phyloP scores from a whole-genome alignment of 2,888 invertebrate genomes.

The Drosophila trichaetosa region DNA sequence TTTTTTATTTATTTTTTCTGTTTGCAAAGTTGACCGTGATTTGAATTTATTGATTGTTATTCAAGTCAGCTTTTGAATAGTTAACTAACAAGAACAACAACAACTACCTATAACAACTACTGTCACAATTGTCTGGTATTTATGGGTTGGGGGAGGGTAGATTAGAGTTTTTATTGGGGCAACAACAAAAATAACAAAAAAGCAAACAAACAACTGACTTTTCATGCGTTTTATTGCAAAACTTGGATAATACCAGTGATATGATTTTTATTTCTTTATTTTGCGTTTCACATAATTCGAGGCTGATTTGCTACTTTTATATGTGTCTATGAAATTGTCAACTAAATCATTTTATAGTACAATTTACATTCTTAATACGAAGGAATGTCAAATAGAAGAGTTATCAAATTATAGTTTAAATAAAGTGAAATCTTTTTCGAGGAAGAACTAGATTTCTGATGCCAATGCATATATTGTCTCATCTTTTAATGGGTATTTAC shows the following conservation, averaged over 20 bases:
- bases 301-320: constrained; percentile 4
- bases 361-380: not conserved
- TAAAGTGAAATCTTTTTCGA: not conserved
- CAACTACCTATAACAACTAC: constrained; percentile 5
- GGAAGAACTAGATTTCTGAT: not conserved
- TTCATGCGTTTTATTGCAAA: constrained; percentile 54
- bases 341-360: not conserved
- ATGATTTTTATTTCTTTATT: constrained; percentile 8
- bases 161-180: not conserved
- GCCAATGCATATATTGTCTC: not conserved
- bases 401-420: not conserved
- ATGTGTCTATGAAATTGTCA: not conserved
- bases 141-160: not conserved
- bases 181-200: too few species aligned
- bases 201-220: constrained; percentile 27
- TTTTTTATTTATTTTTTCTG: not conserved
- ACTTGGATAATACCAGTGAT: constrained; percentile 35
- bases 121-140: constrained; percentile 9
- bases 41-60: constrained; percentile 32
- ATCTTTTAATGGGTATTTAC: not conserved
- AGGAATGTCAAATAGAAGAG: not conserved
- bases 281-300: constrained; percentile 11
- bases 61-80: constrained; percentile 15
- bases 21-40: constrained; percentile 27
- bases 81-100: constrained; percentile 26